phyloP scores from a whole-genome alignment of 2,113 vertebrate genomes.

The Psettodes erumei region DNA sequence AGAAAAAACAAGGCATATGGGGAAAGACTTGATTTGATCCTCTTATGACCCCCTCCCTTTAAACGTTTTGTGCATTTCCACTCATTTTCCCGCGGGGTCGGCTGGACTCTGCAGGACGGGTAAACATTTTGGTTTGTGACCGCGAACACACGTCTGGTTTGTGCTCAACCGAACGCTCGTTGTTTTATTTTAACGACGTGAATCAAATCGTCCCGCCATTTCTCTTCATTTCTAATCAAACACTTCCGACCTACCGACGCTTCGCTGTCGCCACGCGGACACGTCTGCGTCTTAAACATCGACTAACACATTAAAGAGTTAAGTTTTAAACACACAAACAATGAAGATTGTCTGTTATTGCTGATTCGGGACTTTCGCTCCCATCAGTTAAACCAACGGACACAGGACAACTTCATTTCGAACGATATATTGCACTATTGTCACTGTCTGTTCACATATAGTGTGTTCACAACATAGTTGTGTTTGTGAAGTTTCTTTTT shows the following conservation, averaged over 20 bases:
- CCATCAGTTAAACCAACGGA: constrained; percentile 78
- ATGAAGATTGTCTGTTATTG: constrained; percentile 86
- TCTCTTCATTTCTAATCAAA: constrained; percentile 41
- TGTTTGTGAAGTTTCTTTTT: constrained; percentile 57
- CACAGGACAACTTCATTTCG: constrained; percentile 80
- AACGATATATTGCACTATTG: constrained; percentile 85
- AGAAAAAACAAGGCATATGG: constrained; percentile 35
- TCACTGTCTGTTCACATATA: constrained; percentile 84
- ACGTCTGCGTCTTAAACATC: constrained; percentile 56
- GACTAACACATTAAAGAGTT: constrained; percentile 67
- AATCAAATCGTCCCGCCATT: constrained; percentile 62
- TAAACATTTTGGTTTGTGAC: constrained; percentile 21
- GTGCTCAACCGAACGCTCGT: constrained; percentile 8
- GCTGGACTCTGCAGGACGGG: background rate
- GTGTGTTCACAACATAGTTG: constrained; percentile 75
- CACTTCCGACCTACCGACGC: constrained; percentile 43
- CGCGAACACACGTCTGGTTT: background rate
- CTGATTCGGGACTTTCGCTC: constrained; percentile 76
- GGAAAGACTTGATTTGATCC: background rate
- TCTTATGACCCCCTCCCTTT: constrained; percentile 7
- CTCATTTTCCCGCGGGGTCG: constrained; percentile 6
- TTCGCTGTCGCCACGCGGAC: constrained; percentile 62
- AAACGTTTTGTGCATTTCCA: constrained; percentile 46
- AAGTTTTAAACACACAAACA: constrained; percentile 74
- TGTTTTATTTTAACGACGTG: constrained; percentile 41